Percentiles rank a stretch among this genome's conserved stretches.
phyloP scores from a whole-genome alignment of 2,888 invertebrate genomes.

The Xylota segnis region DNA sequence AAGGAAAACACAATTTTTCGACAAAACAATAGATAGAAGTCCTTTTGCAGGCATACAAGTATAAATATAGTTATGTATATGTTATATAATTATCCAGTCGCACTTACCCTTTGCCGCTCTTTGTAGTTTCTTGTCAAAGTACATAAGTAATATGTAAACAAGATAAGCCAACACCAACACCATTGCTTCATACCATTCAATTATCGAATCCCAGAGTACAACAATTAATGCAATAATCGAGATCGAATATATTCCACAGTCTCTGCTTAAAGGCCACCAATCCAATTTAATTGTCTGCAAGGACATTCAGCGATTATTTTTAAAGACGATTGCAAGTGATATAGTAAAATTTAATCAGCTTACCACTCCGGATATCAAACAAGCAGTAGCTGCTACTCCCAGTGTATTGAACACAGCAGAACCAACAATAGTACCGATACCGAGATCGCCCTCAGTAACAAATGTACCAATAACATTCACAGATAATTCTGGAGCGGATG shows the following conservation, averaged over 20 bases:
- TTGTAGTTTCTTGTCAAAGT: slow-evolving; percentile 45
- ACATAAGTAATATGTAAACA: slow-evolving; percentile 52
- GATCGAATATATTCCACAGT: slow-evolving; percentile 91
- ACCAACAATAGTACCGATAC: slow-evolving; percentile 93
- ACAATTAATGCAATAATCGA: slow-evolving; percentile 92
- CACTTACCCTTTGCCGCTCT: slow-evolving; percentile 36
- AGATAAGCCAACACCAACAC: slow-evolving; percentile 88
- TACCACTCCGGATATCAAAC: slow-evolving; percentile 91
- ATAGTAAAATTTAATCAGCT: neutral
- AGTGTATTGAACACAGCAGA: slow-evolving; percentile 94
- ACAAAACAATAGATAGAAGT: no score
- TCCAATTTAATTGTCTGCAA: slow-evolving; percentile 91
- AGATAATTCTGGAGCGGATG: slow-evolving; percentile 95
- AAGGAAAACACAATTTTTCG: no score
- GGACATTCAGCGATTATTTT: neutral
- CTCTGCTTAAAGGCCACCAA: slow-evolving; percentile 94
- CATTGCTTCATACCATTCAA: slow-evolving; percentile 94
- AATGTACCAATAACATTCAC: slow-evolving; percentile 95
- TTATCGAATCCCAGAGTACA: slow-evolving; percentile 92
- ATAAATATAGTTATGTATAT: no score
- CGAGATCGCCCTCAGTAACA: slow-evolving; percentile 93
- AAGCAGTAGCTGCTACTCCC: slow-evolving; percentile 93
- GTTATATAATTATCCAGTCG: neutral
- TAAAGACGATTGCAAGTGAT: neutral
- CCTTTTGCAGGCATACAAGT: no score